phyloP scores from a whole-genome alignment of 2,113 vertebrate species.

The Ammodytes dubius region DNA sequence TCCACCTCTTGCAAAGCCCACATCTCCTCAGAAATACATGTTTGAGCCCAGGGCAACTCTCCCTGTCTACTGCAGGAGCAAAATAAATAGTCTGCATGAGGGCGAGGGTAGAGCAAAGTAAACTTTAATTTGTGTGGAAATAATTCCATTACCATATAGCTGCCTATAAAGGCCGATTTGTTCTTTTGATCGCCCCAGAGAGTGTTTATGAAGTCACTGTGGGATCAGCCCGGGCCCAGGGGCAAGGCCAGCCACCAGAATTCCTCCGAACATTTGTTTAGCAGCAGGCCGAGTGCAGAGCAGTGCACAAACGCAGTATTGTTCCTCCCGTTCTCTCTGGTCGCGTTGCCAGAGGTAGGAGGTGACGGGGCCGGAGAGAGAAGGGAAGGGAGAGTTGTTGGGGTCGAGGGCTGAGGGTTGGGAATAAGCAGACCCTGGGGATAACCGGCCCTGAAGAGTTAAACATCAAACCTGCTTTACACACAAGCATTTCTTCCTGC shows the following conservation, averaged over 20 bases:
- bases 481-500: conserved; percentile 57
- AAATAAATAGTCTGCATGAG: conserved; percentile 62
- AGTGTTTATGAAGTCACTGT: conserved; percentile 77
- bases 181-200: conserved; percentile 70
- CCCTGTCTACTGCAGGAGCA: conserved; percentile 29
- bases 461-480: conserved; percentile 73
- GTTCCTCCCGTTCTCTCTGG: conserved; percentile 65
- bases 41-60: conserved; percentile 39
- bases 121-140: conserved; percentile 76
- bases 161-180: conserved; percentile 74
- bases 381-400: conserved; percentile 16
- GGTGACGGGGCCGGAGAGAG: conserved; percentile 34
- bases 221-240: conserved; percentile 63
- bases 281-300: conserved; percentile 71
- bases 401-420: neutral
- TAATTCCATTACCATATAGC: conserved; percentile 75
- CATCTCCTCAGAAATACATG: conserved; percentile 5
- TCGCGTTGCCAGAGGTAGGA: conserved; percentile 66
- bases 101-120: conserved; percentile 52
- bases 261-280: conserved; percentile 82
- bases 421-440: conserved; percentile 55
- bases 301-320: conserved; percentile 78
- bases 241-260: conserved; percentile 74
- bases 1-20: neutral
- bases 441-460: conserved; percentile 59